Conservation (phyloP, 2,888 invertebrate genomes). For the Chrysina gloriosa region DNA sequence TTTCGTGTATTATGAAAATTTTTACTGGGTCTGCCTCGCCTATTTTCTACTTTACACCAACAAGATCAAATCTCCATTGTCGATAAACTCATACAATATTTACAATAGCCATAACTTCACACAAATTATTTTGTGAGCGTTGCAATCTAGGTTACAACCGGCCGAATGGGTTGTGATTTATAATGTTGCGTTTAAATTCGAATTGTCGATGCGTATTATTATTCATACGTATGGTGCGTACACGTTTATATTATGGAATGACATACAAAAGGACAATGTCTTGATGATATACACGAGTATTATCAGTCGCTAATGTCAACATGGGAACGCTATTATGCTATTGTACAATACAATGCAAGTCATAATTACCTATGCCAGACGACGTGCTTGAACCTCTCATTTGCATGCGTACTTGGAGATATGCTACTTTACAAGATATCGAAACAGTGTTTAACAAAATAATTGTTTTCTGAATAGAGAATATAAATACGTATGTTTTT, state of each 20-base stretch:
- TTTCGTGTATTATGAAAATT: background rate
- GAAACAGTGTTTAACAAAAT: background rate
- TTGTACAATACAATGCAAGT: slow-evolving; percentile 26
- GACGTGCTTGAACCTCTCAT: slow-evolving; percentile 13
- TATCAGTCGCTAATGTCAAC: slow-evolving; percentile 30
- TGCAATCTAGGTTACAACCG: background rate
- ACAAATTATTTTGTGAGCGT: slow-evolving; percentile 4
- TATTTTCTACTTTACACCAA: background rate
- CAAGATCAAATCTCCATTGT: background rate
- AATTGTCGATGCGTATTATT: background rate
- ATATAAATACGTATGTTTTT: too few relatives aligned
- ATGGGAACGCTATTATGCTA: slow-evolving; percentile 27
- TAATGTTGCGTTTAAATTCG: background rate
- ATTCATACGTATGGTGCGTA: background rate
- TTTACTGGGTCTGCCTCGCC: background rate
- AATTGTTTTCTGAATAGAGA: too few relatives aligned
- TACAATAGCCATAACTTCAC: background rate
- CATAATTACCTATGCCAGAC: slow-evolving; percentile 33
- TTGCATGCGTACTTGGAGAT: slow-evolving; percentile 3
- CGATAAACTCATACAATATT: background rate
- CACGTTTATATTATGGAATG: slow-evolving; percentile 20
- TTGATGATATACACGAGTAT: slow-evolving; percentile 20
- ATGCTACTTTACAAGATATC: background rate
- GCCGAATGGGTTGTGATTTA: background rate
- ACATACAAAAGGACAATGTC: slow-evolving; percentile 35